phyloP scores from a whole-genome alignment of 2,113 vertebrate genomes.

The Tenrec ecaudatus region DNA sequence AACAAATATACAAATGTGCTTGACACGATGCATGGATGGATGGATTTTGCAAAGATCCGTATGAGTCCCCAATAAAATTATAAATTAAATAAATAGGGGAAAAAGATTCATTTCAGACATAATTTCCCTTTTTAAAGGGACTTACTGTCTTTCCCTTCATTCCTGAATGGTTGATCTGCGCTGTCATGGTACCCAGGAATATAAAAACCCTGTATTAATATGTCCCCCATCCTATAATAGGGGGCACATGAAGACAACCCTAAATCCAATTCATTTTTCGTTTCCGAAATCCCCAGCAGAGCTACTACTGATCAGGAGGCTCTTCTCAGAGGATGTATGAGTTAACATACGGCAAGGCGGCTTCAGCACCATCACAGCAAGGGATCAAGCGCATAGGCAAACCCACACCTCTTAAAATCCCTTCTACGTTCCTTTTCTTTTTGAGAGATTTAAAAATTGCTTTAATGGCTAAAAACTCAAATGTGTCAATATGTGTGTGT shows the following conservation, averaged over 20 bases:
- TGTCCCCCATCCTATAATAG: not conserved
- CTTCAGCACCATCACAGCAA: not conserved
- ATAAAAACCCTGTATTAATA: not conserved
- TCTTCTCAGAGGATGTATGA: not conserved
- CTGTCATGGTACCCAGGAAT: not conserved
- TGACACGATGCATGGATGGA: no score
- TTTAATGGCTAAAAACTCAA: not conserved
- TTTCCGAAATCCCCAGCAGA: not conserved
- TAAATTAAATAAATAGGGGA: no score
- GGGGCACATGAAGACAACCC: not conserved
- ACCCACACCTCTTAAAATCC: not conserved
- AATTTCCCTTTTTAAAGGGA: not conserved
- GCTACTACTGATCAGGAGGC: not conserved
- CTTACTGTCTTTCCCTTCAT: not conserved
- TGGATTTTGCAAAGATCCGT: no score
- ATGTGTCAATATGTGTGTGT: not conserved
- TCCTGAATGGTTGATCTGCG: not conserved
- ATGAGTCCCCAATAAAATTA: no score
- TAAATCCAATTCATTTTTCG: not conserved
- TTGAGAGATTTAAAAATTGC: conserved; percentile 1
- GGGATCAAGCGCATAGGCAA: not conserved
- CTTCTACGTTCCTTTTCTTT: not conserved
- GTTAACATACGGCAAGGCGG: not conserved
- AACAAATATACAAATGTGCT: no score
- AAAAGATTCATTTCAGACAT: not conserved